Conservation (phyloP, 2,113 vertebrate species). For the Anas platyrhynchos region DNA sequence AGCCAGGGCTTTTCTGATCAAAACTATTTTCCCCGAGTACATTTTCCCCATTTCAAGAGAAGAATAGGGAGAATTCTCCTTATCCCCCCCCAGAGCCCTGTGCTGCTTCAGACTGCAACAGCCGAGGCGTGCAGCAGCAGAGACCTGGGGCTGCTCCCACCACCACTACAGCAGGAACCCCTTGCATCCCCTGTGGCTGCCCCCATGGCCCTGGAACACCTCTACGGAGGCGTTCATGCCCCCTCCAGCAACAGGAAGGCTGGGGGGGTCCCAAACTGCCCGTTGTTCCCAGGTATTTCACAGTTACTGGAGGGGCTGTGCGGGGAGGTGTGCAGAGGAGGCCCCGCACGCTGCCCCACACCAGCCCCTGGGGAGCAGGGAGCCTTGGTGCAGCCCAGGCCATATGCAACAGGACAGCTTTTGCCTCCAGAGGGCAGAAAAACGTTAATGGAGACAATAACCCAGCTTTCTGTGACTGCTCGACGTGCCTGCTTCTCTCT, state of each 20-base stretch:
- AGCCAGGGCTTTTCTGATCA: neutral
- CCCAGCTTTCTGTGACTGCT: neutral
- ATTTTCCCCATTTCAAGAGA: neutral
- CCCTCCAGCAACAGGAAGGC: neutral
- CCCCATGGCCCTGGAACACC: neutral
- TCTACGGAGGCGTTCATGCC: neutral
- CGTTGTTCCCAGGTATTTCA: neutral
- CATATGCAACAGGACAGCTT: neutral
- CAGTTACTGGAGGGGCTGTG: neutral
- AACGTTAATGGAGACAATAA: neutral
- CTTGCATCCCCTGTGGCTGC: fast-evolving
- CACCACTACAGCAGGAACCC: neutral
- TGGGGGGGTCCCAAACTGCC: neutral
- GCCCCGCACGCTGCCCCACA: neutral
- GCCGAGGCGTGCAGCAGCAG: fast-evolving
- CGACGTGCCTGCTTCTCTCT: neutral
- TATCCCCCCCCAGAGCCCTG: neutral
- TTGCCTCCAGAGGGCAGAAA: constrained; percentile 25
- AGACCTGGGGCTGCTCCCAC: neutral
- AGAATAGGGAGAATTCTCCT: neutral
- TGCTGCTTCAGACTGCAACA: neutral
- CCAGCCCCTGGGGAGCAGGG: neutral
- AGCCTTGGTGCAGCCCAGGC: neutral
- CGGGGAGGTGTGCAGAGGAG: neutral
- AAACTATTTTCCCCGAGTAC: neutral